Conservation (phyloP, 2,888 invertebrate species). For the Tipula vernalis region DNA sequence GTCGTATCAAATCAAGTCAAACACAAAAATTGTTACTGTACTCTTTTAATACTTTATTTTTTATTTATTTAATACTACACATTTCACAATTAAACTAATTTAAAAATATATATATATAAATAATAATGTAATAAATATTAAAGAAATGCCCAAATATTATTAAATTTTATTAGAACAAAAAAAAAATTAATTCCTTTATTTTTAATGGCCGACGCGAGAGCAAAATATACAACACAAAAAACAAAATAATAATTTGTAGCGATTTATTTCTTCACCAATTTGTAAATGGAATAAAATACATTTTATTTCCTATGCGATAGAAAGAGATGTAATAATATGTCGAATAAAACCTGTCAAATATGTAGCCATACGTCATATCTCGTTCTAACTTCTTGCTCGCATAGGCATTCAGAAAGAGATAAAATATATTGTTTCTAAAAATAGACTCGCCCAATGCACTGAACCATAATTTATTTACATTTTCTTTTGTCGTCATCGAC, state of each 20-base stretch:
- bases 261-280: background rate
- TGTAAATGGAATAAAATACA: background rate
- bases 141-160: background rate
- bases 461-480: background rate
- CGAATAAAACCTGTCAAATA: background rate
- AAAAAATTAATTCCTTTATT: background rate
- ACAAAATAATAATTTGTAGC: background rate
- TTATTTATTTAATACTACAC: background rate
- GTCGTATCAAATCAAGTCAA: background rate
- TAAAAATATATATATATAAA: background rate
- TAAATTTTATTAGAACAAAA: background rate
- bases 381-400: background rate
- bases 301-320: background rate
- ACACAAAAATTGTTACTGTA: background rate
- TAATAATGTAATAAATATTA: background rate
- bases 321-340: background rate
- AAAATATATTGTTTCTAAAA: background rate
- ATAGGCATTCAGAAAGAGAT: background rate
- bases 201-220: slow-evolving; percentile 11
- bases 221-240: slow-evolving; percentile 5
- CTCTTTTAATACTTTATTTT: background rate
- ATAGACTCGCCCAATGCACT: slow-evolving; percentile 7
- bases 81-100: background rate
- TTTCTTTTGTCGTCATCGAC: background rate
- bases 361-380: background rate